Conservation (phyloP, 2,113 vertebrate species). For the Otus sunia region DNA sequence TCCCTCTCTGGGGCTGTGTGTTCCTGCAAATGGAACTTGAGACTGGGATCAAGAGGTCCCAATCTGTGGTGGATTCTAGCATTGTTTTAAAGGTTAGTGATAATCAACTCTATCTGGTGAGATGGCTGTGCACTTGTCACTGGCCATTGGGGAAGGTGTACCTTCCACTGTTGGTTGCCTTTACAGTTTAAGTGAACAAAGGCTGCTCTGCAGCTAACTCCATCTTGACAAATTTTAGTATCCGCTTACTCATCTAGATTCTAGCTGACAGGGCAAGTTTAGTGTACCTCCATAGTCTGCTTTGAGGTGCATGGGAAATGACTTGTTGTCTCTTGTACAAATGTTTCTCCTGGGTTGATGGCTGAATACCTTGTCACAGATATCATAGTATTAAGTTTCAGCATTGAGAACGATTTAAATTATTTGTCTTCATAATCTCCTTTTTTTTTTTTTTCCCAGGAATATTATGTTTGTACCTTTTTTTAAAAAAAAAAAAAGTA, state of each 20-base stretch:
- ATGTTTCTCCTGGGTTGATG: neutral
- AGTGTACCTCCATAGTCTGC: neutral
- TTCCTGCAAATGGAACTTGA: neutral
- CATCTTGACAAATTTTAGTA: neutral
- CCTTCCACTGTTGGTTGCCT: neutral
- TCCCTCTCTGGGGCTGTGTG: neutral
- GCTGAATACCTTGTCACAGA: neutral
- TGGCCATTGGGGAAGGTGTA: neutral
- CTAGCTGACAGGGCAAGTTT: neutral
- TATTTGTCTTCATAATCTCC: neutral
- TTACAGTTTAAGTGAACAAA: neutral
- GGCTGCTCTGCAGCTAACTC: neutral
- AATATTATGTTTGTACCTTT: neutral
- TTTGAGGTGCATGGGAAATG: neutral
- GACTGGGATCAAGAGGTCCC: accelerated
- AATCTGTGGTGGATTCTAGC: neutral
- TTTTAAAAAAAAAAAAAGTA: neutral
- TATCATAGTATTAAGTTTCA: neutral
- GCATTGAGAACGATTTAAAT: neutral
- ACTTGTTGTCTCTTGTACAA: neutral
- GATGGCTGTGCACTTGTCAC: neutral
- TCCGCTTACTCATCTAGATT: neutral
- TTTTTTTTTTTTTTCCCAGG: neutral
- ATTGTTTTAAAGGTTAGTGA: neutral
- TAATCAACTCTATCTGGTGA: neutral